Conservation (phyloP, 2,797 vertebrate species). For the Graptemys geographica region DNA sequence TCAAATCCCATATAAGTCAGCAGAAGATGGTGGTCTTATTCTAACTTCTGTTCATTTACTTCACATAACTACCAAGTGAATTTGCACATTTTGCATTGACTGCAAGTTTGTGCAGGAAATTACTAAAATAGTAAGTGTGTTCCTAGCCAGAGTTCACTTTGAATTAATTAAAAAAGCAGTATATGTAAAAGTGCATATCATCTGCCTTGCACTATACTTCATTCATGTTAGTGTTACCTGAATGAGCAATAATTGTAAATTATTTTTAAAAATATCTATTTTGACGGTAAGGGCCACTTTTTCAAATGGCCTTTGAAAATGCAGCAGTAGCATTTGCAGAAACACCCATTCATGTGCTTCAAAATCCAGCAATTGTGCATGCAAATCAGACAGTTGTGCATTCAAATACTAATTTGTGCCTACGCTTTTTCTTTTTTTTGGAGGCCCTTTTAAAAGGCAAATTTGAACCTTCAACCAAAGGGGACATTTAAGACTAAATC, state of each 20-base stretch:
- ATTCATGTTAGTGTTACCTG: neutral
- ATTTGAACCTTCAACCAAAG: neutral
- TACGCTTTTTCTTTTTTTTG: neutral
- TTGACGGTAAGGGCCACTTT: neutral
- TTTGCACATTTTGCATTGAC: neutral
- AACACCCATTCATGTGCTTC: neutral
- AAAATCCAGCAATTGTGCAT: neutral
- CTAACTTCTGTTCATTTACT: neutral
- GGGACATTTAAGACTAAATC: neutral
- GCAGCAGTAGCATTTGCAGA: neutral
- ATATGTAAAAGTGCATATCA: neutral
- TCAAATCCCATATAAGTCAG: neutral
- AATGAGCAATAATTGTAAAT: neutral
- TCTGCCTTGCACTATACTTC: neutral
- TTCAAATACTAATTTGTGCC: neutral
- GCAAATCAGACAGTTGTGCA: neutral
- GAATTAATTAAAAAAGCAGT: neutral
- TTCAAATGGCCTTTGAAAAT: neutral
- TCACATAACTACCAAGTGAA: neutral
- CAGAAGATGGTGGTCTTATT: neutral
- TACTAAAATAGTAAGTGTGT: neutral
- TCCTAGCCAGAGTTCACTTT: neutral
- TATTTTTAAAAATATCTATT: neutral
- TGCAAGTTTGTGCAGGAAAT: neutral
- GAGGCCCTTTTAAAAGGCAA: neutral